Base-by-base conservation (phyloP, 92 coral and sea anemone species). In the Palythoa heliodiscus region DNA sequence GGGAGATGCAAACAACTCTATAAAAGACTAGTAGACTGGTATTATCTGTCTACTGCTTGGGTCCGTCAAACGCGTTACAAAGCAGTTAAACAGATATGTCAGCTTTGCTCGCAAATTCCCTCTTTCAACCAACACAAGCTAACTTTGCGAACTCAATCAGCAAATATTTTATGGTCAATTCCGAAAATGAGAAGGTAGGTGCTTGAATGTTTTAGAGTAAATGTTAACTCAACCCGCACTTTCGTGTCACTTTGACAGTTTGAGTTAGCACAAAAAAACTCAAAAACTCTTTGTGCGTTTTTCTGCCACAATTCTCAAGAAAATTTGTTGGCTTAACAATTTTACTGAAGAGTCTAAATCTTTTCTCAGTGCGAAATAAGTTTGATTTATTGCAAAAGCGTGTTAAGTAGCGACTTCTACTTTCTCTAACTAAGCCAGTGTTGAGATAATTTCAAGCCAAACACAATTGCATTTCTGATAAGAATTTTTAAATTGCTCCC, bases 181-280 rank as follows among this genome's bases (percentile, higher is more conserved):
- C 88, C 19, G 95, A 94, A 64, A 86, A 93, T 50, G 98, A 94
- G 77, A 94, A 90, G 95, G 98, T 94, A 72, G 71, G 98, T 61
- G 19, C 37, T 74, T 16, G 29, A 60, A 60, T 37, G 23, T 19
- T 78, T 61, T 8, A 53, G 11, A 35, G 22, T 29, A 57, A 25
- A 22, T 29, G 4, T 54, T 22, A 22, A 25, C 39, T 64, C 39
- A 9, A 54, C 43, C 60, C 10, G 20, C 12, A 15, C 15, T 67
- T 39, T 47, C 70, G 29, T 20, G 55, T 60, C 24, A 60, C 22
- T n/a, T 22, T 19, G 25, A 17, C 20, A 9, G 37, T 39, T 24
- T 14, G 11, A 9, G 37, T 39, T 24, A 24, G 11, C 19, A 55
- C 37, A 37, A 22, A 57, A 52, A 64, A 63, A 40, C 35, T 11